Percentiles rank a stretch among this genome's conserved stretches.
These are phyloP conservation scores for Zosterops pallidus DNA, from an alignment of 2,113 vertebrate genomes.

Conservation along the genomic window DNA sequence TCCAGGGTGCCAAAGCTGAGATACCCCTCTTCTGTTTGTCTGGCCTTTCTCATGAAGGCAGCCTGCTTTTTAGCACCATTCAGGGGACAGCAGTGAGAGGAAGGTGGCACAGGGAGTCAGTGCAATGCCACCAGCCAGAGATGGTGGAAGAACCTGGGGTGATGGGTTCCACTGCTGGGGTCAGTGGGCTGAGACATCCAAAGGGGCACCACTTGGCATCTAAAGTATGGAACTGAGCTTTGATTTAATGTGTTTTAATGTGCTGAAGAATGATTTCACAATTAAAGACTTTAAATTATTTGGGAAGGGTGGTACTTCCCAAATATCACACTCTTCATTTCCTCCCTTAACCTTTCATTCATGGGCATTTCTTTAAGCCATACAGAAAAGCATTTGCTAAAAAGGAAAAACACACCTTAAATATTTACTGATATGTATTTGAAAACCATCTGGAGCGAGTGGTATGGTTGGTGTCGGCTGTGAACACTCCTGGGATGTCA, in stretches of 20 bases:
- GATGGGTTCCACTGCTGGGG: neutral
- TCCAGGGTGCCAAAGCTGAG: neutral
- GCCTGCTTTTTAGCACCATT: neutral
- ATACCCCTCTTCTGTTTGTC: neutral
- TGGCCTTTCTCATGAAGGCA: neutral
- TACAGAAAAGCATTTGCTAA: neutral
- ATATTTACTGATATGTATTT: neutral
- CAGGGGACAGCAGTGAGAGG: neutral
- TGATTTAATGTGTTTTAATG: neutral
- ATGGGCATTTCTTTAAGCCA: neutral
- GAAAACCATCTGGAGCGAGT: neutral
- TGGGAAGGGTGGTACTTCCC: neutral
- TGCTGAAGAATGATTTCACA: neutral
- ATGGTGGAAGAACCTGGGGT: neutral
- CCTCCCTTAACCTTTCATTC: neutral
- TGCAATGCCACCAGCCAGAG: neutral
- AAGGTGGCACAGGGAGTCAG: neutral
- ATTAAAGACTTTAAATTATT: neutral
- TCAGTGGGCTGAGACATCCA: neutral
- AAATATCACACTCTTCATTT: neutral
- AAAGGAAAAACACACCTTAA: slow-evolving; percentile 28
- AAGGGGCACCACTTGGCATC: neutral
- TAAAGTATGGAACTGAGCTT: neutral
- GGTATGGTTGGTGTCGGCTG: neutral
- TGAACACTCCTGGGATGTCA: neutral